A percentile compares a stretch with the other conserved stretches of the same genome.
Evolutionary conservation across 1,140 invertebrate genomes (phyloP).

Genomic region (Patella vulgata): DNA sequence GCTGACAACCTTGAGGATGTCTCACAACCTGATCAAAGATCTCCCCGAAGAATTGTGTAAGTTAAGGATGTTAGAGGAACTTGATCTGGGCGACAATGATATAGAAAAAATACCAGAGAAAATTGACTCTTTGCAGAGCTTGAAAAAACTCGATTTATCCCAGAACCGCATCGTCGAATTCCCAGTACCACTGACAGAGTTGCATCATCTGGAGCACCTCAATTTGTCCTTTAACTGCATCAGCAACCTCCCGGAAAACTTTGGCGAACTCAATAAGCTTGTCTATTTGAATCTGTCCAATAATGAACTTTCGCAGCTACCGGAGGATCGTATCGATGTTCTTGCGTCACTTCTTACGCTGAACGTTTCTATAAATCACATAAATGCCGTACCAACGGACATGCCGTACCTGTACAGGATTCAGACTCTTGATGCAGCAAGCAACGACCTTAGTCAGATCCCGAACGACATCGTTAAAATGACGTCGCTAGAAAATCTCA

Average conservation of each 20-base stretch:
- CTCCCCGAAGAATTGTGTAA: conserved; percentile 51
- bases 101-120: conserved; percentile 40
- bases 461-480: conserved; percentile 55
- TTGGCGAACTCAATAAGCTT: conserved; percentile 51
- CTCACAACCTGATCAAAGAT: conserved; percentile 47
- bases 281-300: conserved; percentile 51
- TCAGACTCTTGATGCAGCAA: conserved; percentile 40
- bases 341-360: conserved; percentile 48
- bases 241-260: conserved; percentile 47
- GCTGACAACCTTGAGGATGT: conserved; percentile 41
- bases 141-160: conserved; percentile 46
- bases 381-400: conserved; percentile 51
- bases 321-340: conserved; percentile 48
- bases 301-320: conserved; percentile 51
- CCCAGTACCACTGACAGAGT: not conserved
- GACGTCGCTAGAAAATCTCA: conserved; percentile 44
- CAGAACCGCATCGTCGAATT: conserved; percentile 54
- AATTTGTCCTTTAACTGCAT: conserved; percentile 58
- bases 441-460: conserved; percentile 50
- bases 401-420: conserved; percentile 56
- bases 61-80: conserved; percentile 43
- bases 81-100: conserved; percentile 52
- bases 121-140: conserved; percentile 44
- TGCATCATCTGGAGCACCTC: conserved; percentile 50
- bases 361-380: conserved; percentile 52